Conservation (phyloP, 2,113 vertebrate genomes). For the Chloropsis hardwickii region DNA sequence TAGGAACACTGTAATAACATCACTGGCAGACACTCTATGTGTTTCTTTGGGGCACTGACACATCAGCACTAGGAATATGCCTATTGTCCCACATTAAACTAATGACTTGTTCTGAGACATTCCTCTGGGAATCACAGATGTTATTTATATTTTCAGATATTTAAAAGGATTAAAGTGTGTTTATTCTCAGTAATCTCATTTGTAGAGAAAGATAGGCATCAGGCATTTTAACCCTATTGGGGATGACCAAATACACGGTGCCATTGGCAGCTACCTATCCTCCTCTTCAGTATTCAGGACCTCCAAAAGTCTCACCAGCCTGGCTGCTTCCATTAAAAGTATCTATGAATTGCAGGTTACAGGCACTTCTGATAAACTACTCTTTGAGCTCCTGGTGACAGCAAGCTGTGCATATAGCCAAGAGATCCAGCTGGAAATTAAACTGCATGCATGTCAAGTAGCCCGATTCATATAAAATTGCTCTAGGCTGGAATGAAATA, state of each 20-base stretch:
- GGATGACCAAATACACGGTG: neutral
- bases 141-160: constrained; percentile 48
- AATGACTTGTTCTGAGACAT: constrained; percentile 10
- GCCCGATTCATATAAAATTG: constrained; percentile 31
- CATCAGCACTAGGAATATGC: neutral
- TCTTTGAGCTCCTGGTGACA: neutral
- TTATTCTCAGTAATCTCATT: constrained; percentile 60
- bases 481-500: constrained; percentile 45
- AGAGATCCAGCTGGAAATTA: constrained; percentile 55
- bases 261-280: neutral
- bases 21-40: neutral
- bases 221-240: neutral
- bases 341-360: neutral
- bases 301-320: neutral
- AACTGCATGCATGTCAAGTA: constrained; percentile 40
- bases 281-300: neutral
- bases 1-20: neutral
- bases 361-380: neutral
- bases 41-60: constrained; percentile 10
- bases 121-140: neutral
- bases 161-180: constrained; percentile 43
- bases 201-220: neutral
- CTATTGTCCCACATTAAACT: constrained; percentile 42
- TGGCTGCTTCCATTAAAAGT: neutral
- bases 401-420: neutral